Conservation (phyloP, 2,888 invertebrate species). For the Megamerina dolium region DNA sequence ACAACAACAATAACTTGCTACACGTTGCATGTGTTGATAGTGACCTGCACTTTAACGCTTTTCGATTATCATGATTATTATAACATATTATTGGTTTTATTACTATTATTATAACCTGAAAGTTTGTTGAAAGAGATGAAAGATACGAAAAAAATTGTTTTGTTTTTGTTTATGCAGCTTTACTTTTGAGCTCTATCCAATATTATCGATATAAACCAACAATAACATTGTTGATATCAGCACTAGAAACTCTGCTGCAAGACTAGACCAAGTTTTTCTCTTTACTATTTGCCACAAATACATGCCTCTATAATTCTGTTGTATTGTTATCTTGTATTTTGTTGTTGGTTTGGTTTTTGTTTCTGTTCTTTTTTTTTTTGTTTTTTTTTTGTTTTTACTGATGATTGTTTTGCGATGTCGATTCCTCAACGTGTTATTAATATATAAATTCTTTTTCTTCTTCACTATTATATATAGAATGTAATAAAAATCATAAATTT, state of each 20-base stretch:
- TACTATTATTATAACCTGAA: constrained; percentile 27
- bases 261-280: constrained; percentile 23
- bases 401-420: constrained; percentile 13
- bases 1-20: neutral
- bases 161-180: too few species aligned
- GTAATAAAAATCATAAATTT: too few species aligned
- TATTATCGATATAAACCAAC: too few species aligned
- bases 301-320: too few species aligned
- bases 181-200: too few species aligned
- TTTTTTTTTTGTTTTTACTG: constrained; percentile 1
- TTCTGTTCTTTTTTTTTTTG: neutral
- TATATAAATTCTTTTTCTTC: constrained; percentile 2
- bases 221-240: too few species aligned
- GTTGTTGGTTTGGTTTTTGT: neutral
- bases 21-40: too few species aligned
- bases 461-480: too few species aligned
- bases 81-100: constrained; percentile 26
- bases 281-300: constrained; percentile 21
- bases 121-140: too few species aligned
- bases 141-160: too few species aligned
- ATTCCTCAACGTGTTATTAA: constrained; percentile 9
- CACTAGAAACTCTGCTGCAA: too few species aligned
- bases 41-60: too few species aligned
- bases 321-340: constrained; percentile 1
- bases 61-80: constrained; percentile 25